Evolutionary conservation across 2,888 invertebrate genomes (phyloP).

Genomic region (Nomada goodeniana): DNA sequence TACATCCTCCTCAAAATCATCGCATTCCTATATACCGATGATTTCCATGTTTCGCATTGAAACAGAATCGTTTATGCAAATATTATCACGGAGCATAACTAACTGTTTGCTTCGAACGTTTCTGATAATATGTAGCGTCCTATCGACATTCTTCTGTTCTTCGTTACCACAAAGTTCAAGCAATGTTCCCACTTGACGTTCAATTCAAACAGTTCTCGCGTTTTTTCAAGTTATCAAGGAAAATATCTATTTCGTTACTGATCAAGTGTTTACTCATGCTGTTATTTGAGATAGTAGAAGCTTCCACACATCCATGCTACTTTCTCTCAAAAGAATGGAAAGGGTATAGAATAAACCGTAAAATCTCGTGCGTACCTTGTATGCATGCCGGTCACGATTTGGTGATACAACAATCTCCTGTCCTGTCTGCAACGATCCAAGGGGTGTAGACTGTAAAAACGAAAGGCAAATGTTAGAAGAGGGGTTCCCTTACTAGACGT

Average conservation of each 20-base stretch:
- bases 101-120: slow-evolving; percentile 3
- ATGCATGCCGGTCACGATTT: slow-evolving; percentile 93
- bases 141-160: neutral
- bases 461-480: slow-evolving; percentile 46
- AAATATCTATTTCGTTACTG: slow-evolving; percentile 33
- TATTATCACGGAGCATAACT: neutral
- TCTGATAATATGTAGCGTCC: neutral
- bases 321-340: slow-evolving; percentile 22
- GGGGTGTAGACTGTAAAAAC: slow-evolving; percentile 92
- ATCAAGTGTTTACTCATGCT: slow-evolving; percentile 73
- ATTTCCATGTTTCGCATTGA: slow-evolving; percentile 57
- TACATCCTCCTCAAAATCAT: slow-evolving; percentile 82
- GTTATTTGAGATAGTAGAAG: slow-evolving; percentile 76
- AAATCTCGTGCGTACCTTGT: slow-evolving; percentile 87
- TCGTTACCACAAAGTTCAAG: too few relatives aligned
- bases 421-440: slow-evolving; percentile 95
- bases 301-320: slow-evolving; percentile 78
- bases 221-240: neutral
- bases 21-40: slow-evolving; percentile 78
- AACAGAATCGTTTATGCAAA: slow-evolving; percentile 27
- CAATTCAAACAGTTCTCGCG: neutral
- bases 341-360: slow-evolving; percentile 2
- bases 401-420: slow-evolving; percentile 96
- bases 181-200: neutral
- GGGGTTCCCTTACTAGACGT: neutral